phyloP scores from a whole-genome alignment of 2,888 invertebrate genomes.

The Sericinus montela region DNA sequence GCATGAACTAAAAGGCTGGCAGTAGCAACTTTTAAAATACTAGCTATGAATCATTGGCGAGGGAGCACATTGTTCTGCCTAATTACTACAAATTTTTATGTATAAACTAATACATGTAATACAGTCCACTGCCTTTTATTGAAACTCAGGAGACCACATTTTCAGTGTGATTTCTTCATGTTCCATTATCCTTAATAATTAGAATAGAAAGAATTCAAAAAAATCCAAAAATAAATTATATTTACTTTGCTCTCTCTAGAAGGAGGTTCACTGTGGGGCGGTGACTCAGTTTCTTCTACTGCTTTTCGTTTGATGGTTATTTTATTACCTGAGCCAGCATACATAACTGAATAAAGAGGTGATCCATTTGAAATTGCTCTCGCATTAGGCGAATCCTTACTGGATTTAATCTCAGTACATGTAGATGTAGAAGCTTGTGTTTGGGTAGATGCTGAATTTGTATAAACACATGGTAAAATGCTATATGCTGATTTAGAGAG shows the following conservation, averaged over 20 bases:
- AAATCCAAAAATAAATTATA: neutral
- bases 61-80: no score
- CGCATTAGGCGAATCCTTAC: conserved; percentile 60
- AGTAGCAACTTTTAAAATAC: no score
- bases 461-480: conserved; percentile 86
- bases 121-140: no score
- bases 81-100: no score
- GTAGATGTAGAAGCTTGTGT: conserved; percentile 56
- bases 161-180: no score
- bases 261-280: conserved; percentile 52
- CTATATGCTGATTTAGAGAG: conserved; percentile 87
- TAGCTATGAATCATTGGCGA: no score
- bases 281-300: conserved; percentile 74
- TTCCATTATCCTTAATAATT: no score
- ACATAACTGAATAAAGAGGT: conserved; percentile 86
- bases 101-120: no score
- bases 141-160: no score
- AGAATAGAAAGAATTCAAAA: neutral
- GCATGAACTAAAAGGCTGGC: no score
- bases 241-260: conserved; percentile 64
- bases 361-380: conserved; percentile 64
- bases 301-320: conserved; percentile 90
- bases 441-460: conserved; percentile 79
- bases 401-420: conserved; percentile 47
- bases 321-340: conserved; percentile 89